phyloP scores from a whole-genome alignment of 2,888 invertebrate genomes.

The Netelia fuscicornis region DNA sequence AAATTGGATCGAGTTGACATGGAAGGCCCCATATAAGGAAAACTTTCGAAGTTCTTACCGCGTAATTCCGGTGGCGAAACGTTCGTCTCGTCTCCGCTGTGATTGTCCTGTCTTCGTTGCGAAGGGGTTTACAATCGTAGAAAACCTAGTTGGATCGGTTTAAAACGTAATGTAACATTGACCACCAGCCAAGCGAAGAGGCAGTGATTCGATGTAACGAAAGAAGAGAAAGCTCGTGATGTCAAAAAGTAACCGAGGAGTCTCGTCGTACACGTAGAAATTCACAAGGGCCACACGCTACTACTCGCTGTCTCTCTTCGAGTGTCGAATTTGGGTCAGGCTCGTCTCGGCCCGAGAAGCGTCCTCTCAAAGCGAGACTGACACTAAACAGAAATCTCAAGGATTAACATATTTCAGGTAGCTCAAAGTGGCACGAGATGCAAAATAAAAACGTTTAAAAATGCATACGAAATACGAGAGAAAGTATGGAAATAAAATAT shows the following conservation, averaged over 20 bases:
- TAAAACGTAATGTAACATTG: slow-evolving; percentile 25
- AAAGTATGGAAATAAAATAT: too few relatives aligned
- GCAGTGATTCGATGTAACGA: slow-evolving; percentile 7
- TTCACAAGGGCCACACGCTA: slow-evolving; percentile 50
- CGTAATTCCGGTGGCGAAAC: background rate
- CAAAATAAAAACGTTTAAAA: background rate
- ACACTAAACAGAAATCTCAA: slow-evolving; percentile 52
- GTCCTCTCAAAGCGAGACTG: slow-evolving; percentile 40
- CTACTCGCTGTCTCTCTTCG: slow-evolving; percentile 38
- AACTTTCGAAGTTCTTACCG: background rate
- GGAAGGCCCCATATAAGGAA: background rate
- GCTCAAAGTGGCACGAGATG: slow-evolving; percentile 33
- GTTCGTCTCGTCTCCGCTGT: slow-evolving; percentile 15
- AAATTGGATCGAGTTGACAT: background rate
- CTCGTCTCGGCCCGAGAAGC: slow-evolving; percentile 33
- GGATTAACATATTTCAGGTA: slow-evolving; percentile 26
- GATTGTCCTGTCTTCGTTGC: slow-evolving; percentile 16
- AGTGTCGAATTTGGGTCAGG: slow-evolving; percentile 65
- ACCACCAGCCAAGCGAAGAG: slow-evolving; percentile 62
- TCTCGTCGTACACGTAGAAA: slow-evolving; percentile 41
- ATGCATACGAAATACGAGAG: background rate
- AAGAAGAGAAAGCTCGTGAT: slow-evolving; percentile 60
- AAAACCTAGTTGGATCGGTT: slow-evolving; percentile 9
- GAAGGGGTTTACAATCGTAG: background rate
- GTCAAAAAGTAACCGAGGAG: slow-evolving; percentile 34